Conservation (phyloP, 2,113 vertebrate species). For the Brachirus orientalis region DNA sequence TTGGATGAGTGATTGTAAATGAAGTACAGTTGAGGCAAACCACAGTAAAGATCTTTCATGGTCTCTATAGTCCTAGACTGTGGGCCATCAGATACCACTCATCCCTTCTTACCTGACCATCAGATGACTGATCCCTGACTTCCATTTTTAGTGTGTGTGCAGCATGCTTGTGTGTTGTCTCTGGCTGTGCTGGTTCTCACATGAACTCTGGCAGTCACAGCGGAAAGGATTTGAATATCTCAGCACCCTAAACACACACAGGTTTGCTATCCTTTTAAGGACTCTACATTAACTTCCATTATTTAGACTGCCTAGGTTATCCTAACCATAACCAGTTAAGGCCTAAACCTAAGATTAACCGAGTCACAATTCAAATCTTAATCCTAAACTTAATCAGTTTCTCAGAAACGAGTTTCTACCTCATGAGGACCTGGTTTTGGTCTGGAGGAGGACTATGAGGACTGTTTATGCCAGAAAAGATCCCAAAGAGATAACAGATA, state of each 20-base stretch:
- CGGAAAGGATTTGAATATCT: slow-evolving; percentile 65
- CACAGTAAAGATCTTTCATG: slow-evolving; percentile 31
- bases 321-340: too few species aligned
- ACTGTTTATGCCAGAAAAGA: too few species aligned
- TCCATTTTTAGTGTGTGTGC: slow-evolving; percentile 58
- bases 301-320: too few species aligned
- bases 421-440: too few species aligned
- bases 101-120: slow-evolving; percentile 60
- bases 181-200: slow-evolving; percentile 65
- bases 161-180: slow-evolving; percentile 49
- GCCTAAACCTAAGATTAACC: too few species aligned
- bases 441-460: too few species aligned
- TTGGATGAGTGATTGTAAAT: slow-evolving; percentile 42
- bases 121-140: slow-evolving; percentile 59
- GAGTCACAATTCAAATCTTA: too few species aligned
- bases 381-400: too few species aligned
- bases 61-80: slow-evolving; percentile 1
- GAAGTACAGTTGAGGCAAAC: slow-evolving; percentile 29
- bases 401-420: too few species aligned
- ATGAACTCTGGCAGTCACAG: slow-evolving; percentile 73
- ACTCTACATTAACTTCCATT: too few species aligned
- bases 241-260: slow-evolving; percentile 16
- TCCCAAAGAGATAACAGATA: too few species aligned
- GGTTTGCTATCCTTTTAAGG: not conserved
- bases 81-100: slow-evolving; percentile 50